Base-by-base conservation (phyloP, 1,140 invertebrate genomes). In the Platorchestia sp. region DNA sequence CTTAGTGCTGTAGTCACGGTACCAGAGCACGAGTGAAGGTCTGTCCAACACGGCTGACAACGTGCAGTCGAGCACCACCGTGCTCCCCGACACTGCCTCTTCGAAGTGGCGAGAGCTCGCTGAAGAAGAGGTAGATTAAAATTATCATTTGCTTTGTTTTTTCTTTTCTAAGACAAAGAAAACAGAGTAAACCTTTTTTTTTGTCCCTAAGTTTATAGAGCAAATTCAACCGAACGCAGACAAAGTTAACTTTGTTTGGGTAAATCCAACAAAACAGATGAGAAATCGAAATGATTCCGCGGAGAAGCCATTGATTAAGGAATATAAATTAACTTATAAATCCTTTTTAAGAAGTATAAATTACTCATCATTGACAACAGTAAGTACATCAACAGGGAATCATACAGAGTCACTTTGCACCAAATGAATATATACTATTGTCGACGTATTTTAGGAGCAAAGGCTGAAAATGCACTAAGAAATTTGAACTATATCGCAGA, bases 1-100 rank as follows among this genome's bases (percentile, higher is more conserved):
- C 45, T 93, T 93, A 36, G 91, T 93, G 40, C 91, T 93, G 91
- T 93, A 93, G 91, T 93, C 91, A 36, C 91, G 43, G 36, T 93
- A 93, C 91, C 91, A 93, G 6, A 93, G 91, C 22, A 93, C 91
- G 10, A 93, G 45, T 40, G 91, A 93, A 44, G 91, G 91, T 1
- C 91, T 6, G 91, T 93, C 91, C 40, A 93, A 19, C 6, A 93
- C 91, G 0, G 91, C 43, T 5, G 91, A 45, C 45, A 93, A 41
- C 43, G 43, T 93, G 45, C 91, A 93, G 91, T 93, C 45, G 3
- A 93, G 91, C 43, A 93, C 40, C 44, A 44, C 91, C 3, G 45
- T 93, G 45, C 91, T 93, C 44, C 91, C 91, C 6, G 91, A 93
- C 0, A 93, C 91, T 10, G 91, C 45, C n/a, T 93, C 91, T 45